Base-by-base conservation (phyloP, 2,888 invertebrate genomes). In the Papilio protenor region DNA sequence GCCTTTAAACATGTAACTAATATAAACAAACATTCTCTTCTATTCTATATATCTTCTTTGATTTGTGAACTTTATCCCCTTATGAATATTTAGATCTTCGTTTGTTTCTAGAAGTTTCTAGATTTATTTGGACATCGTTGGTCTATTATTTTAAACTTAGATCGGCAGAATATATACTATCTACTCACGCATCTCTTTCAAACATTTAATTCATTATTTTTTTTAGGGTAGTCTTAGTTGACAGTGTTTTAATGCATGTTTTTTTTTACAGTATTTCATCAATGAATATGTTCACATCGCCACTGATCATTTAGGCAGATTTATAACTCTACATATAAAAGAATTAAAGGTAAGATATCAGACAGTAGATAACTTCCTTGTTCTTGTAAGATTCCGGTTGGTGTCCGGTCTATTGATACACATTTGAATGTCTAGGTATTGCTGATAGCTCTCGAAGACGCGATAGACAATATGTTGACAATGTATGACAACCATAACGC, bases 401-500 rank as follows among this genome's bases (percentile, higher is more conserved):
- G 21, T 57, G 18, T 52, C 18, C 52, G 0, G 52, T 52, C 52
- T 49, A 49, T 49, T 49, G 5, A 49, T 52, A 2, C 4, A 18
- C 6, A 52, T 18, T 59, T 23, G 11, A 21, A 21, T 21, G 21
- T 77, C 3, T 76, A 94, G 94, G 92, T 94, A 0, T 85, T 94
- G 14, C 82, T 94, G 3, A 94, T 94, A 86, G 91, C 94, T 0
- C 78, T 94, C 61, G 94, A 94, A 5, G 94, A 94, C 52, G 85
- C 87, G 0, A 88, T 94, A 81, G 94, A 94, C 85, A 94, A 93
- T 73, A 94, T 94, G 94, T 81, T 94, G 78, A 94, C 94, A 0
- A 94, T 94, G 94, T 94, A 92, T 23, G 94, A 94, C 77, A 94
- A 93, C 80, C 94, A 94, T 79, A 92, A 94, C 76, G 86, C 92